These are phyloP conservation scores for Hymenopus coronatus DNA, from an alignment of 2,888 invertebrate species.

Conservation along the genomic window DNA sequence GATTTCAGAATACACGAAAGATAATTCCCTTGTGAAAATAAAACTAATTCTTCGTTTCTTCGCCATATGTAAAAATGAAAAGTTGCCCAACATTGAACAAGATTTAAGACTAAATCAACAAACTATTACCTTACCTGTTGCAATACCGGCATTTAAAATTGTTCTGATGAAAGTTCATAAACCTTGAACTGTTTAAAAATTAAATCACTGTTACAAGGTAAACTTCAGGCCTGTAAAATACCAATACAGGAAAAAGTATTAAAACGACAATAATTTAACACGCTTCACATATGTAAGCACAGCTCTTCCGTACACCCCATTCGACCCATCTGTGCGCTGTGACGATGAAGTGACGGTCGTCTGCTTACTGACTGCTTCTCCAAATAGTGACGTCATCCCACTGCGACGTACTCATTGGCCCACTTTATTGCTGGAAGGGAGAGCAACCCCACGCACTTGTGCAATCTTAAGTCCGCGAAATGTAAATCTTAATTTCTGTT, in stretches of 20 bases:
- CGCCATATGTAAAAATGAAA: background rate
- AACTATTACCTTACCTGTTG: background rate
- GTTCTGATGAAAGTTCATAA: background rate
- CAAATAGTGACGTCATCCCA: background rate
- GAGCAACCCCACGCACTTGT: background rate
- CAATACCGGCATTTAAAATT: constrained; percentile 5
- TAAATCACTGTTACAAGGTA: background rate
- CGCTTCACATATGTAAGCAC: background rate
- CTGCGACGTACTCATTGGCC: background rate
- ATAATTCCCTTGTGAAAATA: background rate
- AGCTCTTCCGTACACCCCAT: background rate
- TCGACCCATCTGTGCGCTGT: background rate
- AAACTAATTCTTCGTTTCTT: background rate
- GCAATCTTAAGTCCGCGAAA: background rate
- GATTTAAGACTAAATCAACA: background rate
- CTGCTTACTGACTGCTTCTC: background rate
- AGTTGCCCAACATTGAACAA: too few species aligned
- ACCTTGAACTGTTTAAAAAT: background rate
- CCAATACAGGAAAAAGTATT: background rate
- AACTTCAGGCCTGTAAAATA: background rate
- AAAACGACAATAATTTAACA: background rate
- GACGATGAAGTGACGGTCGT: background rate
- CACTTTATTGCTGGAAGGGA: background rate
- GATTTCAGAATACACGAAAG: background rate
- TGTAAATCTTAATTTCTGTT: too few species aligned